These are phyloP conservation scores for Philaenus spumarius DNA, from an alignment of 1,140 invertebrate species.

Conservation along the genomic window DNA sequence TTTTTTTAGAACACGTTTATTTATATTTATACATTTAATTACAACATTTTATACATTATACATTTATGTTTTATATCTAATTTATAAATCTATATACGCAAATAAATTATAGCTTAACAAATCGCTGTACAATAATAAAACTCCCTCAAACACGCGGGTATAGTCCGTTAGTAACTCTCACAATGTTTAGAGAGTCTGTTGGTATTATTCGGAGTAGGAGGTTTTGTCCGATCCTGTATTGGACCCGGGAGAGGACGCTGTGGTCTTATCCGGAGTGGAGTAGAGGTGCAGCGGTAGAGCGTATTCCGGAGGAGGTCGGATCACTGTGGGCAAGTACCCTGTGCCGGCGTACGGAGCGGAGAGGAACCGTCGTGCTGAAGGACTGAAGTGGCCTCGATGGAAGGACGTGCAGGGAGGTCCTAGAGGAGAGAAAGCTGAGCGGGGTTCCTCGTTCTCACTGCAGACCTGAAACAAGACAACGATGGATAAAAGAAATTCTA, in stretches of 20 bases:
- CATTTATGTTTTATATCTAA: too few relatives aligned
- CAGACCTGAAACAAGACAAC: slow-evolving; percentile 13
- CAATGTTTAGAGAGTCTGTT: too few relatives aligned
- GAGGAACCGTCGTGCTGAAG: slow-evolving; percentile 59
- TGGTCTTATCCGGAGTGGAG: slow-evolving; percentile 36
- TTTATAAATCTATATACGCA: too few relatives aligned
- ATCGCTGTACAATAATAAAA: too few relatives aligned
- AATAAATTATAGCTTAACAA: too few relatives aligned
- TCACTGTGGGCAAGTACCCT: slow-evolving; percentile 69
- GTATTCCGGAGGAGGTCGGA: slow-evolving; percentile 48
- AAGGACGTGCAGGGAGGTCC: slow-evolving; percentile 41
- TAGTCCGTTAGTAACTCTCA: too few relatives aligned
- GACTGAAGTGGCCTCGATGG: slow-evolving; percentile 37
- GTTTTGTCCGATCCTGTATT: slow-evolving; percentile 37
- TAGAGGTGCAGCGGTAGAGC: slow-evolving; percentile 23
- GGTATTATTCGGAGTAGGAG: slow-evolving; percentile 41
- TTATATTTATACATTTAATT: too few relatives aligned
- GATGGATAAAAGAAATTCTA: neutral
- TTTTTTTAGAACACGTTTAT: too few relatives aligned
- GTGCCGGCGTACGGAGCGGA: slow-evolving; percentile 72
- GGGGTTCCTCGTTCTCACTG: slow-evolving; percentile 40
- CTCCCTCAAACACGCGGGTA: too few relatives aligned
- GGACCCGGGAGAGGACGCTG: slow-evolving; percentile 41
- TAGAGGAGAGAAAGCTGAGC: slow-evolving; percentile 68
- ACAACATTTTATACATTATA: too few relatives aligned